Percentiles rank a stretch among this genome's conserved stretches.
These are phyloP conservation scores for Todiramphus saurophagus DNA, from an alignment of 2,113 vertebrate genomes.

Conservation along the genomic window DNA sequence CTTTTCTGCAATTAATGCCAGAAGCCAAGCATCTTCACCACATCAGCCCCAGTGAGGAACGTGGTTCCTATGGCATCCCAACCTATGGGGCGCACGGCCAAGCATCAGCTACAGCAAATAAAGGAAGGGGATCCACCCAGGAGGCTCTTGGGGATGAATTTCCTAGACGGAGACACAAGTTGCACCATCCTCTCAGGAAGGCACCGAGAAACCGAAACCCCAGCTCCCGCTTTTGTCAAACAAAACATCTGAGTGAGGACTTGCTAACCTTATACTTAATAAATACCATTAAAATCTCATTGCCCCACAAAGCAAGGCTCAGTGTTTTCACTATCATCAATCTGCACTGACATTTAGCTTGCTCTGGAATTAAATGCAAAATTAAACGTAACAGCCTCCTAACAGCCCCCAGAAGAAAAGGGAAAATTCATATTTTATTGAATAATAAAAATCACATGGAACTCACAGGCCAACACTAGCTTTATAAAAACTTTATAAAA, in stretches of 20 bases:
- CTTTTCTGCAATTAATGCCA: neutral
- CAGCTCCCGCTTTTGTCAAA: neutral
- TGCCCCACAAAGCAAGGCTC: neutral
- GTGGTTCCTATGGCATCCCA: slow-evolving; percentile 16
- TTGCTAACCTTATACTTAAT: neutral
- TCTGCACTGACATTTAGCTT: neutral
- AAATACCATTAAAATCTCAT: neutral
- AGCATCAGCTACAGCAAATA: slow-evolving; percentile 48
- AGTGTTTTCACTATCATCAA: neutral
- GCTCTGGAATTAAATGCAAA: neutral
- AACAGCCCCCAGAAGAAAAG: neutral
- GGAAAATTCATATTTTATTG: neutral
- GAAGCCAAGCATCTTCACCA: neutral
- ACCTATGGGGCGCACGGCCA: slow-evolving; percentile 37
- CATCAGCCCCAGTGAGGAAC: neutral
- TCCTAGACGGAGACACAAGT: neutral
- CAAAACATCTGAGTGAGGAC: neutral
- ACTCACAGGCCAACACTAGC: neutral
- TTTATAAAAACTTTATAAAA: neutral
- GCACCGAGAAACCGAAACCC: neutral
- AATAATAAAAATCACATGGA: neutral
- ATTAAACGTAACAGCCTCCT: neutral
- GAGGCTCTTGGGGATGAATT: neutral
- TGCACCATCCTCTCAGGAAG: neutral
- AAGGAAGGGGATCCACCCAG: neutral